A percentile compares a stretch with the other conserved stretches of the same genome.
Conservation (phyloP, 2,888 invertebrate genomes). For the Rhagophthalmus giganteus region DNA sequence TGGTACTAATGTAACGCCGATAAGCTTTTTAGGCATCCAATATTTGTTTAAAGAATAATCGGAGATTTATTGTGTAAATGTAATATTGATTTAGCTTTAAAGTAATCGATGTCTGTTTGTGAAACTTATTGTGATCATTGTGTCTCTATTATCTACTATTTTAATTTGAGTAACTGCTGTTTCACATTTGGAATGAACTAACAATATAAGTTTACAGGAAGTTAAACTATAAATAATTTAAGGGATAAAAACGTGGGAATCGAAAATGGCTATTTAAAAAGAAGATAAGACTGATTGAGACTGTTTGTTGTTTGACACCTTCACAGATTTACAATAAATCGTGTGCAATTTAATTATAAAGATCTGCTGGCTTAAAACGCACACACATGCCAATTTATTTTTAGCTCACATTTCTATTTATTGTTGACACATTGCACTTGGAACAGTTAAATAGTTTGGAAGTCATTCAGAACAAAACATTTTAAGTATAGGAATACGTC, state of each 20-base stretch:
- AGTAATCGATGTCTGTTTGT: conserved; percentile 19
- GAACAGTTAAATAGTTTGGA: conserved; percentile 3
- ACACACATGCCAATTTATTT: not conserved
- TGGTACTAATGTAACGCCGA: not conserved
- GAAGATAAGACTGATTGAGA: no score
- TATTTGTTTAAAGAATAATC: no score
- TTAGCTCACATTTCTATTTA: not conserved
- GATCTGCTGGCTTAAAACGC: no score
- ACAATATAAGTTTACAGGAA: no score
- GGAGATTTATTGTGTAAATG: conserved; percentile 8
- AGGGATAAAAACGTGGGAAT: no score
- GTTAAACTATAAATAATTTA: no score
- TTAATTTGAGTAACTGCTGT: not conserved
- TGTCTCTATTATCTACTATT: conserved; percentile 20
- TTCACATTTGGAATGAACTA: no score
- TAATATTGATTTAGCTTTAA: conserved; percentile 21
- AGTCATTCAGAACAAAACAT: conserved; percentile 5
- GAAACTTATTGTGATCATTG: conserved; percentile 27
- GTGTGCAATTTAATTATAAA: no score
- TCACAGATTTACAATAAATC: no score
- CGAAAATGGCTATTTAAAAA: no score
- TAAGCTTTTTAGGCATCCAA: no score
- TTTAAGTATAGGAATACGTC: not conserved
- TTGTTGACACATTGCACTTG: conserved; percentile 8
- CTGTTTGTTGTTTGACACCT: no score